Percentiles rank a stretch among this genome's conserved stretches.
phyloP scores from a whole-genome alignment of 37 sponge, comb jelly and placozoan species.

The Ephydatia muelleri region DNA sequence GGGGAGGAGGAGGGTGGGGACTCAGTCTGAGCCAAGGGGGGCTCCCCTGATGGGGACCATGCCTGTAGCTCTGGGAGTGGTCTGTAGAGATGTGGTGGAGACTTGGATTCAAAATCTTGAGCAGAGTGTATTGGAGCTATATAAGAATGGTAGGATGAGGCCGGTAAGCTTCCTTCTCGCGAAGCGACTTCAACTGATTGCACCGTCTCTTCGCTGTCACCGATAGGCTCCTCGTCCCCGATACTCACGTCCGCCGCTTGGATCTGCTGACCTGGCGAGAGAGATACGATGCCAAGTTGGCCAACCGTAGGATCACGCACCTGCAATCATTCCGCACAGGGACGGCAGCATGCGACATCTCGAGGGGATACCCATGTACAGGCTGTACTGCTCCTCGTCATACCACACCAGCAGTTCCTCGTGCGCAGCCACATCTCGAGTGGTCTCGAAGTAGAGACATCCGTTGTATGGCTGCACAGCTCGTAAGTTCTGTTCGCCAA shows the following conservation, averaged over 20 bases:
- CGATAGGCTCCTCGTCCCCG: too few relatives aligned
- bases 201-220: too few relatives aligned
- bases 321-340: neutral
- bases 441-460: constrained; percentile 70
- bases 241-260: too few relatives aligned
- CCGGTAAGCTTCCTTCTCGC: too few relatives aligned
- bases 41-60: neutral
- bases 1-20: neutral
- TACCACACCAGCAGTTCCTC: constrained; percentile 95
- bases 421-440: constrained; percentile 41
- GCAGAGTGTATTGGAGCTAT: too few relatives aligned
- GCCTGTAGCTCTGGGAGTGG: neutral
- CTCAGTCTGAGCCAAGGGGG: neutral
- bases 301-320: neutral
- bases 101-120: too few relatives aligned
- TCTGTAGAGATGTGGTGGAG: neutral
- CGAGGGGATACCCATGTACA: constrained; percentile 61
- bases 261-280: too few relatives aligned
- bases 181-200: too few relatives aligned
- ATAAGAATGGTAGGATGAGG: too few relatives aligned
- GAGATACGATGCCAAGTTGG: too few relatives aligned
- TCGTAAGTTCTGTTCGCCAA: constrained; percentile 72
- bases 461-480: constrained; percentile 54
- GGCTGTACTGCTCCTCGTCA: constrained; percentile 50
- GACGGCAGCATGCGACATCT: neutral